phyloP scores from a whole-genome alignment of 2,797 vertebrate genomes.

The Octomys mimax region DNA sequence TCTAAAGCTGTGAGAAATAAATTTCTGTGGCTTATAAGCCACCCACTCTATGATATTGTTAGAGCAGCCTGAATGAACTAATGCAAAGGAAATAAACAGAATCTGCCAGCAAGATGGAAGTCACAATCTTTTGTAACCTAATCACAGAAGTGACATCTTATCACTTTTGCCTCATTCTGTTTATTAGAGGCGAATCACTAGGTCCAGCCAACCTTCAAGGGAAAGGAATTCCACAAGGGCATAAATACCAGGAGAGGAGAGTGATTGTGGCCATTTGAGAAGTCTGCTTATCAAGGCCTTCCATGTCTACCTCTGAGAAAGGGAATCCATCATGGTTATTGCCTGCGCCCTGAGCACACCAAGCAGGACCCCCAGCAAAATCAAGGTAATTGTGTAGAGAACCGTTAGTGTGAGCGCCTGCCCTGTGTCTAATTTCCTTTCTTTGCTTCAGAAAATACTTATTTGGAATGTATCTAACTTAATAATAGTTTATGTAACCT shows the following conservation, averaged over 20 bases:
- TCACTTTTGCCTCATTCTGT: not conserved
- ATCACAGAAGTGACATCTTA: not conserved
- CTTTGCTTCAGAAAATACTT: constrained; percentile 39
- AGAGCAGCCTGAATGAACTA: not conserved
- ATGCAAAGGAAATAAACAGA: constrained; percentile 11
- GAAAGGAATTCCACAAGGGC: not conserved
- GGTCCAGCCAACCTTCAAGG: not conserved
- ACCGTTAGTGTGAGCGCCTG: not conserved
- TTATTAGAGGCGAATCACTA: constrained; percentile 2
- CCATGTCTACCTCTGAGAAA: not conserved
- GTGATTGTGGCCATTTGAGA: not conserved
- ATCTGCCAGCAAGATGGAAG: not conserved
- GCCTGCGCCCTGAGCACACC: not conserved
- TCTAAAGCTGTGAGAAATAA: not conserved
- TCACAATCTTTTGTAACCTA: constrained; percentile 42
- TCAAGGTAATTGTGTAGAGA: constrained; percentile 25
- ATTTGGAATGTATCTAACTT: constrained; percentile 9
- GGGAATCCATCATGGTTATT: not conserved
- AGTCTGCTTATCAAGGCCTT: not conserved
- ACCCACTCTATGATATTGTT: not conserved
- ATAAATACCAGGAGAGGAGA: not conserved
- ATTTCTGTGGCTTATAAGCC: not conserved
- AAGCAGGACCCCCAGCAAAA: not conserved
- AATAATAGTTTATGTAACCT: constrained; percentile 15
- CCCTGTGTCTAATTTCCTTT: not conserved